These are phyloP conservation scores for Asarcornis scutulata DNA, from an alignment of 2,113 vertebrate genomes.

Conservation along the genomic window DNA sequence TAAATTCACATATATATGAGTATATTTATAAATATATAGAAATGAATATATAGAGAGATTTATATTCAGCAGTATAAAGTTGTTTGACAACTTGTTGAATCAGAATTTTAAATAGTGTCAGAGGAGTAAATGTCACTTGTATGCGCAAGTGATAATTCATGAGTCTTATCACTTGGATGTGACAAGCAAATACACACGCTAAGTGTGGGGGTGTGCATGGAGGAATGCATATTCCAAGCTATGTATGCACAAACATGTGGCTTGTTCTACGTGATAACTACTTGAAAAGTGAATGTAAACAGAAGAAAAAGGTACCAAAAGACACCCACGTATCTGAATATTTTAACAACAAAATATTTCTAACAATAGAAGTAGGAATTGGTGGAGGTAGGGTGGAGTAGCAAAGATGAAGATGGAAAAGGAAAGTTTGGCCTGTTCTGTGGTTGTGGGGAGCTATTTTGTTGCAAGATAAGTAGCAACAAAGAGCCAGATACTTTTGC, in stretches of 20 bases:
- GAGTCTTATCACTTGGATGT: background rate
- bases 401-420: background rate
- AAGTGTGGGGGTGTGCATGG: background rate
- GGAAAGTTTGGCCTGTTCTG: background rate
- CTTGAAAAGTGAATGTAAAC: background rate
- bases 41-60: no score
- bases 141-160: background rate
- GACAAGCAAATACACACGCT: rapidly evolving
- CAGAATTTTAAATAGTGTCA: background rate
- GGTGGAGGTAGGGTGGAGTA: rapidly evolving
- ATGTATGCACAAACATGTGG: background rate
- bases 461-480: background rate
- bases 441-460: background rate
- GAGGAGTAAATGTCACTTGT: background rate
- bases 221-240: rapidly evolving
- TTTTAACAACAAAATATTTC: background rate
- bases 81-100: background rate
- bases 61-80: rapidly evolving
- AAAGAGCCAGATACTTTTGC: background rate
- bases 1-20: background rate
- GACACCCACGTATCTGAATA: background rate
- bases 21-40: no score
- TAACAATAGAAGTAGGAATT: background rate
- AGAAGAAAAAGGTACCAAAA: background rate
- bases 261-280: background rate